Evolutionary conservation across 2,113 vertebrate genomes (phyloP), one percentile per base, ranked within the genome.

Genomic region (Motacilla tschutschensis): DNA sequence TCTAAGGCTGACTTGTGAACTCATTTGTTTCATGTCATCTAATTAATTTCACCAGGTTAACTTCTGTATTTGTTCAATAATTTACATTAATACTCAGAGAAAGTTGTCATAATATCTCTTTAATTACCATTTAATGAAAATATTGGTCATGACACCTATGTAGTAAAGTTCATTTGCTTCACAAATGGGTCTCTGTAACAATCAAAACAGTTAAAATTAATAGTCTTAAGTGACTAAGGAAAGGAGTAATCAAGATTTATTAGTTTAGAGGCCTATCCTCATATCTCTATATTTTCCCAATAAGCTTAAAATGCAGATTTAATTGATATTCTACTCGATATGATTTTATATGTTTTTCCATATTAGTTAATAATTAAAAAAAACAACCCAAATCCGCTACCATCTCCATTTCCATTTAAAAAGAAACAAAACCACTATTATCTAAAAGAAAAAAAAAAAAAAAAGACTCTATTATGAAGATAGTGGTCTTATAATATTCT

Each of bases 321-420:
- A 57, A 47, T 35, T 55, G 17, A 74, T 64, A 73, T 25, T 55
- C 33, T 41, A n/a, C 4, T 3, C 13, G 64, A 6, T 29, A 6
- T 29, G 16, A 9, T 48, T 87, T 83, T 21, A 36, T 54, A n/a
- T 25, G 4, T 31, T 69, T 76, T 77, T n/a, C 8, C 9, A 31
- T 22, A 57, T 71, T 70, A 72, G 8, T 57, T 51, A 63, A 67
- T 47, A 2, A 36, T 20, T 44, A 3, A 46, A 69, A 46, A 57
- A 69, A 51, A 1, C 0, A 20, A 3, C 9, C 4, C 14, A n/a
- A 31, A 21, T 4, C 2, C 3, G 0, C 15, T 41, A 33, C 20
- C 5, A 57, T 38, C 17, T 66, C 4, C 10, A 54, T 9, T 41
- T 77, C 21, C 31, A 78, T 54, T 63, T 24, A 40, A 73, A 69